Evolutionary conservation across 1,140 invertebrate genomes (phyloP).

Genomic region (Helicoverpa armigera): DNA sequence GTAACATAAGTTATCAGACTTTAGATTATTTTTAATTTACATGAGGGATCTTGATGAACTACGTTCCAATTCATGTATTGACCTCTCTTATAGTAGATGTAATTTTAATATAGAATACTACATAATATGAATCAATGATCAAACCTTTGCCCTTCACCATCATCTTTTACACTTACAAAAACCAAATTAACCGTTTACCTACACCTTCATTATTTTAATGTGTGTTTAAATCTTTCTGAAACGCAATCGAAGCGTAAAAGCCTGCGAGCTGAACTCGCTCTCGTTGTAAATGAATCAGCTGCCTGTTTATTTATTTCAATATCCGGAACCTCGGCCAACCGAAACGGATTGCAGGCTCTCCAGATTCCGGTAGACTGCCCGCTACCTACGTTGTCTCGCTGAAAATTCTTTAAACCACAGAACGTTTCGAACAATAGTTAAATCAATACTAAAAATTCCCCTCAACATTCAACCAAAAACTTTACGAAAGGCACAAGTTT

Average conservation of each 20-base stretch:
- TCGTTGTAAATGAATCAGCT: slow-evolving; percentile 22
- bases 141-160: too few relatives aligned
- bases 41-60: too few relatives aligned
- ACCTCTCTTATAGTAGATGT: too few relatives aligned
- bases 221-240: neutral
- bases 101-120: too few relatives aligned
- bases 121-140: too few relatives aligned
- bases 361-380: slow-evolving; percentile 21
- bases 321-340: slow-evolving; percentile 39
- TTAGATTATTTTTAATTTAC: too few relatives aligned
- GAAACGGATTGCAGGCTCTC: slow-evolving; percentile 51
- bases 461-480: neutral
- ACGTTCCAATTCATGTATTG: too few relatives aligned
- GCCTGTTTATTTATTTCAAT: slow-evolving; percentile 54
- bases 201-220: neutral
- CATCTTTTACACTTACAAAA: neutral
- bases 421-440: slow-evolving; percentile 9
- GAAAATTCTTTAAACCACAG: neutral
- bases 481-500: neutral
- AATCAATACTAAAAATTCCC: slow-evolving; percentile 3
- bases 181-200: neutral
- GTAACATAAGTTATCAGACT: too few relatives aligned
- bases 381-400: neutral
- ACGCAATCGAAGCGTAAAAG: slow-evolving; percentile 2
- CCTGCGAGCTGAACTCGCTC: slow-evolving; percentile 1